Percentiles rank a stretch among this genome's conserved stretches.
Conservation (phyloP, 2,888 invertebrate genomes). For the Epicampocera succincta region DNA sequence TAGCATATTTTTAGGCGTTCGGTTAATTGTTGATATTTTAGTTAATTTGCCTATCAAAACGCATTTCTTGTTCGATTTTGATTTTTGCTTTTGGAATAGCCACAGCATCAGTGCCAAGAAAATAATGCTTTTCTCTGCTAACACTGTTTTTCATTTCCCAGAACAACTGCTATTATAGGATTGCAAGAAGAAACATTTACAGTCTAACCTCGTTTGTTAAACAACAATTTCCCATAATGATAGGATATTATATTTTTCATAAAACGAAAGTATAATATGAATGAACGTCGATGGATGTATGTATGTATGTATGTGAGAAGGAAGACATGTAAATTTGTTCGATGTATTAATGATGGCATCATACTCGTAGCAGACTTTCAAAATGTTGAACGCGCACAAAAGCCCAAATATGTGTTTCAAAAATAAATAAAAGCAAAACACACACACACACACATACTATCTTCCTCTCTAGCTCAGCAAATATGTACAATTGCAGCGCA, state of each 20-base stretch:
- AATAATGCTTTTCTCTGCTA: too few relatives aligned
- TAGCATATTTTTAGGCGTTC: too few relatives aligned
- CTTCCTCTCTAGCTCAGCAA: not conserved
- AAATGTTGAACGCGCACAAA: conserved; percentile 2
- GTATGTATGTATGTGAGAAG: not conserved
- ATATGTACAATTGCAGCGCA: conserved; percentile 24
- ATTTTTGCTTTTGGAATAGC: too few relatives aligned
- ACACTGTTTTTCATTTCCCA: too few relatives aligned
- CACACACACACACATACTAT: not conserved
- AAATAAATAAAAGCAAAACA: not conserved
- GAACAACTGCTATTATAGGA: not conserved
- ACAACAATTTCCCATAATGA: not conserved
- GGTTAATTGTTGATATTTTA: too few relatives aligned
- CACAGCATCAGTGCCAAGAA: too few relatives aligned
- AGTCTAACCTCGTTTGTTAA: not conserved
- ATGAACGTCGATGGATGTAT: not conserved
- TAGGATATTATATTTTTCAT: not conserved
- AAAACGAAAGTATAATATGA: not conserved
- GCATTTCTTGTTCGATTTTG: too few relatives aligned
- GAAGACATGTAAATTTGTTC: not conserved
- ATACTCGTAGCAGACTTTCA: conserved; percentile 33
- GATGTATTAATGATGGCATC: conserved; percentile 30
- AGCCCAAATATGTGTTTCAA: not conserved
- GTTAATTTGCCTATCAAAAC: too few relatives aligned
- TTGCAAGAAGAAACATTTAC: not conserved